Base-by-base conservation (phyloP, 92 coral and sea anemone species). In the Umimayanthus chanpuru region DNA sequence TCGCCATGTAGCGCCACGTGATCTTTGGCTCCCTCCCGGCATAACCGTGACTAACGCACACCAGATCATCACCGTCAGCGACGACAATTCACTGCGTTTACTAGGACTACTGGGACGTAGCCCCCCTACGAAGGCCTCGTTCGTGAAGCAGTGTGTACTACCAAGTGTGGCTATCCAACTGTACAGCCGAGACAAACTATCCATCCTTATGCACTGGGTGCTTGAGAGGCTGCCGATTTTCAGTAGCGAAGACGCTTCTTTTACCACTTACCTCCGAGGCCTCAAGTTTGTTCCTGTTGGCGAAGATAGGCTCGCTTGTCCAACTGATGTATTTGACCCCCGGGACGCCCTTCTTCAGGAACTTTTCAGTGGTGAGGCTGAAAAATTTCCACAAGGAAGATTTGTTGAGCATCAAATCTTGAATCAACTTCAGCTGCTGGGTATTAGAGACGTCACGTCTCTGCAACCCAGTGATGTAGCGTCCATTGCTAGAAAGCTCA, bases 141-240 rank as follows among this genome's bases (percentile, higher is more conserved):
- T 93, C 77, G 74, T 96, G 78, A 85, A 78, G 58, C 25, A 81
- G 32, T 85, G 71, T 83, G 88, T 96, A 68, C 84, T 93, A 10
- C 88, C 49, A 67, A 88, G 87, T 32, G 80, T 93, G 61, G 73
- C 77, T 1, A 73, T 53, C 47, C 50, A 81, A 39, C 66, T 85
- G 50, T 92, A 93, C 94, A 93, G 72, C 23, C 82, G 77, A 12
- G 88, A 72, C 9, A 91, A 94, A 72, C 49, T 92, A 2, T 81
- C 91, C 65, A 66, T 88, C 2, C 71, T 96, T 47, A 96, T 94
- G 98, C 66, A 86, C 77, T 96, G 96, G 98, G 94, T 93, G 12
- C 93, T 96, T 50, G 89, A 83, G 40, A 85, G 90, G 29, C 86
- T 93, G 85, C 86, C 85, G 55, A 55, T 85, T 20, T 84, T 93